Evolutionary conservation across 2,113 vertebrate genomes (phyloP).

Genomic region (Neodon shergylaensis): DNA sequence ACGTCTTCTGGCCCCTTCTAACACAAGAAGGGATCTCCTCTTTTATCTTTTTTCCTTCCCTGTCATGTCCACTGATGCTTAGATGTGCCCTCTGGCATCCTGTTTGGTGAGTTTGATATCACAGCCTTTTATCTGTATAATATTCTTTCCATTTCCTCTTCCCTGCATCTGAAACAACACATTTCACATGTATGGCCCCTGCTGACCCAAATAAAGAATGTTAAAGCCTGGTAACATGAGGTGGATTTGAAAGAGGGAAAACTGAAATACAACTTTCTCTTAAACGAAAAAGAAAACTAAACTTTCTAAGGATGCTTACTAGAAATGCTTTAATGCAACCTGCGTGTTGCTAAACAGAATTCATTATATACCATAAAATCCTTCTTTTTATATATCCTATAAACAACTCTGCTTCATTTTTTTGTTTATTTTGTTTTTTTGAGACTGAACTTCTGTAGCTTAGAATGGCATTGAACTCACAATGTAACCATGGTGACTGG

Average conservation of each 20-base stretch:
- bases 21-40: neutral
- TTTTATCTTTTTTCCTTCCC: slow-evolving; percentile 13
- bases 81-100: neutral
- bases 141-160: slow-evolving; percentile 54
- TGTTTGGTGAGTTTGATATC: neutral
- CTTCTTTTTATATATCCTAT: neutral
- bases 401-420: neutral
- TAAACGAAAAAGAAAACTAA: slow-evolving; percentile 13
- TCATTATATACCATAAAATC: neutral
- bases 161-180: neutral
- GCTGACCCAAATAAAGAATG: neutral
- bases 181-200: neutral
- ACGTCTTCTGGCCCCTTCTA: neutral
- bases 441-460: neutral
- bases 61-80: neutral
- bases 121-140: slow-evolving; percentile 30
- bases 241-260: slow-evolving; percentile 26
- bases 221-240: neutral
- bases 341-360: neutral
- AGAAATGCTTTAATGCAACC: neutral
- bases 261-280: neutral
- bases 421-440: neutral
- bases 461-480: neutral
- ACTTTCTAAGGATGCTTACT: neutral
- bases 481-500: neutral